phyloP scores from a whole-genome alignment of 2,888 invertebrate genomes.

The Tribolium freemani region DNA sequence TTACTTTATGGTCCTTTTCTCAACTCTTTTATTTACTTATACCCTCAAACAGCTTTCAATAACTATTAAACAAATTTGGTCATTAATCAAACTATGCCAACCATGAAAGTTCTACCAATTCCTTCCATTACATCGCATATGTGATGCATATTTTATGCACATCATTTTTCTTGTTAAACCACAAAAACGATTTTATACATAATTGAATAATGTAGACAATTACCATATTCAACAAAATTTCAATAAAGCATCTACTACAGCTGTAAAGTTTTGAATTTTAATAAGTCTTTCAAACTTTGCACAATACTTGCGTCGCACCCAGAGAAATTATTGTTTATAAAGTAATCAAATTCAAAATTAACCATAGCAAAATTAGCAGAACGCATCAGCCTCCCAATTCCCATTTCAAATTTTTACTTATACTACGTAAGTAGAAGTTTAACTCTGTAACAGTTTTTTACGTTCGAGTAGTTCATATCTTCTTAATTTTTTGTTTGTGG shows the following conservation, averaged over 20 bases:
- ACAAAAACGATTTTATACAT: constrained; percentile 8
- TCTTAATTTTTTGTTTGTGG: too few relatives aligned
- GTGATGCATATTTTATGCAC: not conserved
- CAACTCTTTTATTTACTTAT: constrained; percentile 46
- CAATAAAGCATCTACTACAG: constrained; percentile 2
- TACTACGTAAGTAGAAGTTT: too few relatives aligned
- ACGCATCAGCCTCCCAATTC: too few relatives aligned
- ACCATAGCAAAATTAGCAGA: not conserved
- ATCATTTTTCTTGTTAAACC: not conserved
- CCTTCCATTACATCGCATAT: not conserved
- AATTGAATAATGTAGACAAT: constrained; percentile 16
- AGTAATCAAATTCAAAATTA: not conserved
- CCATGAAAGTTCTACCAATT: not conserved
- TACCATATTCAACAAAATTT: constrained; percentile 25
- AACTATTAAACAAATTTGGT: constrained; percentile 22
- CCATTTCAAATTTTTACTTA: too few relatives aligned
- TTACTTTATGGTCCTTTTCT: constrained; percentile 49
- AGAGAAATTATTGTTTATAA: not conserved
- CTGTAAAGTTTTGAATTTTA: constrained; percentile 2
- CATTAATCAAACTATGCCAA: not conserved
- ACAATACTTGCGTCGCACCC: not conserved
- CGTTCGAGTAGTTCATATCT: too few relatives aligned
- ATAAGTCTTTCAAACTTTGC: not conserved
- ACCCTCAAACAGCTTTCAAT: constrained; percentile 10
- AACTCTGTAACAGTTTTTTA: too few relatives aligned